A percentile compares a stretch with the other conserved stretches of the same genome.
Evolutionary conservation across 1,140 invertebrate genomes (phyloP).

Genomic region (Centruroides sculpturatus): DNA sequence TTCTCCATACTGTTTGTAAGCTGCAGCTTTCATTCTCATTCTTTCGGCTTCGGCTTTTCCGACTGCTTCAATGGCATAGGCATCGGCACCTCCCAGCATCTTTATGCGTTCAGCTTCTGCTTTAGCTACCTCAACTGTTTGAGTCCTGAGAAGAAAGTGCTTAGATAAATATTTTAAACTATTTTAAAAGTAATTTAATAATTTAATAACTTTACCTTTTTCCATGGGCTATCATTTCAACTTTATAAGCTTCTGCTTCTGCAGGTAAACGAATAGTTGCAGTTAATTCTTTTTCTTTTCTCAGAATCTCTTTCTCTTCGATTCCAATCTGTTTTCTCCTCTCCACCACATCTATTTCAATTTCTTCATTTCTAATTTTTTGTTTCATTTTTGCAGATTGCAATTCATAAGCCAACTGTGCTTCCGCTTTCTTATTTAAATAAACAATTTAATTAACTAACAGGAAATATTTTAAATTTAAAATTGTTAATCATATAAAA

Average conservation of each 20-base stretch:
- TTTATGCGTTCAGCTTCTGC: slow-evolving; percentile 35
- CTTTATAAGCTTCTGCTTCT: slow-evolving; percentile 33
- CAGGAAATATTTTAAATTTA: background rate
- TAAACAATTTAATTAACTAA: slow-evolving; percentile 17
- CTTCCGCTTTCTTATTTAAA: slow-evolving; percentile 30
- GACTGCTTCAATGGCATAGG: slow-evolving; percentile 32
- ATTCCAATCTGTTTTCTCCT: slow-evolving; percentile 36
- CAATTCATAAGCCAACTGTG: slow-evolving; percentile 33
- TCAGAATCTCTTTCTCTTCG: slow-evolving; percentile 35
- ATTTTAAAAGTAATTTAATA: background rate
- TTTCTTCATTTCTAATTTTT: slow-evolving; percentile 33
- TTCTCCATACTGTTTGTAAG: slow-evolving; percentile 37
- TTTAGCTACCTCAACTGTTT: slow-evolving; percentile 30
- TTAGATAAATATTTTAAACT: background rate
- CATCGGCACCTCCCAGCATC: slow-evolving; percentile 31
- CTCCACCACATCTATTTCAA: slow-evolving; percentile 39
- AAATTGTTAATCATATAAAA: too few species aligned
- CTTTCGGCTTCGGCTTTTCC: slow-evolving; percentile 37
- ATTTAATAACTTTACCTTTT: slow-evolving; percentile 22
- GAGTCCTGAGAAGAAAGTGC: slow-evolving; percentile 23
- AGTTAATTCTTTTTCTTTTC: slow-evolving; percentile 34
- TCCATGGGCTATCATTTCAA: slow-evolving; percentile 32
- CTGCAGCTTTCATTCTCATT: slow-evolving; percentile 36
- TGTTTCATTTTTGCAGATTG: slow-evolving; percentile 35
- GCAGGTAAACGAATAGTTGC: slow-evolving; percentile 32